Conservation (phyloP, 2,113 vertebrate species). For the Lampris megalopsis region DNA sequence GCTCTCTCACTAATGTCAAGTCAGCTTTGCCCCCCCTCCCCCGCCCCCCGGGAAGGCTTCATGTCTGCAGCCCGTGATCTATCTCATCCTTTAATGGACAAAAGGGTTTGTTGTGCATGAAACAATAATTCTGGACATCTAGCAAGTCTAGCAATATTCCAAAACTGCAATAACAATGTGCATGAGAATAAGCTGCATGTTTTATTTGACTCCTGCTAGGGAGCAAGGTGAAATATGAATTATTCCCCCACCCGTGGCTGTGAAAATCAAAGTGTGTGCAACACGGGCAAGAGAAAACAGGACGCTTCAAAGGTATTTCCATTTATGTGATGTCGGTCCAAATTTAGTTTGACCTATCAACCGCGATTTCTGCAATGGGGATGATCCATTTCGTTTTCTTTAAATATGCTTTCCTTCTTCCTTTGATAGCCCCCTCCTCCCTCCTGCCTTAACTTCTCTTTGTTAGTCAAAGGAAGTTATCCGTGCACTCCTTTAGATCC, state of each 20-base stretch:
- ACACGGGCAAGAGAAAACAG: no score
- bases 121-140: no score
- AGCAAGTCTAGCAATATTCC: no score
- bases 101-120: no score
- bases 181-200: no score
- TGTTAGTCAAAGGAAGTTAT: not conserved
- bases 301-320: not conserved
- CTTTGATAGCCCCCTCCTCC: not conserved
- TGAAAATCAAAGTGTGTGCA: no score
- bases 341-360: not conserved
- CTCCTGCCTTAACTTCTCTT: not conserved
- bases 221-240: no score
- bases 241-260: no score
- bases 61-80: not conserved
- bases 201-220: no score
- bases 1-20: not conserved
- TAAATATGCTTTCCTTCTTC: not conserved
- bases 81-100: no score
- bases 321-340: conserved; percentile 4
- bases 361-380: not conserved
- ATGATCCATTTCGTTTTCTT: conserved; percentile 5
- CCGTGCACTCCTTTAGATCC: not conserved
- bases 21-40: not conserved
- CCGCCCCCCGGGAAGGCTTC: not conserved
- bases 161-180: no score